phyloP scores from a whole-genome alignment of 1,140 invertebrate species.

The Magallana ariakensis region DNA sequence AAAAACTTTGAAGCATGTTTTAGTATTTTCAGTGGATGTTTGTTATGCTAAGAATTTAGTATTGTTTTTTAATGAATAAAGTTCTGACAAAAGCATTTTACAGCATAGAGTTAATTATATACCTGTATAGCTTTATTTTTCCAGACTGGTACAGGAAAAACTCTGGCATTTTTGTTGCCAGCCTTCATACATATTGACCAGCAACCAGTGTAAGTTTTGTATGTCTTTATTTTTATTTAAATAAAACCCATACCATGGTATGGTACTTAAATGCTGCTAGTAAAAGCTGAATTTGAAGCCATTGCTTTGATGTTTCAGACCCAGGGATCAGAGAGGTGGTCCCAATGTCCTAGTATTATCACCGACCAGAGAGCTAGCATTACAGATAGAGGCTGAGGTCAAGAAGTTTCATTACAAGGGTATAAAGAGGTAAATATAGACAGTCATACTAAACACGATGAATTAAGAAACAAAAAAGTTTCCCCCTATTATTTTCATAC shows the following conservation, averaged over 20 bases:
- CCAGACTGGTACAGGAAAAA: slow-evolving; percentile 88
- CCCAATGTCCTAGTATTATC: slow-evolving; percentile 93
- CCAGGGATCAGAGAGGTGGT: slow-evolving; percentile 85
- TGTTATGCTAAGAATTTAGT: too few species aligned
- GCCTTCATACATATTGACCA: slow-evolving; percentile 93
- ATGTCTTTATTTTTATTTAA: neutral
- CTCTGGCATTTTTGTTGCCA: slow-evolving; percentile 93
- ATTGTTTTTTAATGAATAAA: too few species aligned
- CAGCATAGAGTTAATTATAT: too few species aligned
- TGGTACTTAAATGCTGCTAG: too few species aligned
- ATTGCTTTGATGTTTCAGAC: slow-evolving; percentile 71
- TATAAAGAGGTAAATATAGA: slow-evolving; percentile 86
- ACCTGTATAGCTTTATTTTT: neutral
- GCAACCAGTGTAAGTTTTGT: slow-evolving; percentile 83
- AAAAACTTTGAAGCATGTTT: too few species aligned
- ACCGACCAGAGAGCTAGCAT: slow-evolving; percentile 93
- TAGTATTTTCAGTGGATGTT: too few species aligned
- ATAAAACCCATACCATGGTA: too few species aligned
- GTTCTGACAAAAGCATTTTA: too few species aligned
- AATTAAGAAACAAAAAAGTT: neutral
- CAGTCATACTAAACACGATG: neutral
- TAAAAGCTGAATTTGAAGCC: too few species aligned
- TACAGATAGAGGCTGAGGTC: slow-evolving; percentile 93
- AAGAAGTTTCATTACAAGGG: slow-evolving; percentile 91
- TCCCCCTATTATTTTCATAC: too few species aligned